phyloP scores from a whole-genome alignment of 1,140 invertebrate species.

The Cyclina sinensis region DNA sequence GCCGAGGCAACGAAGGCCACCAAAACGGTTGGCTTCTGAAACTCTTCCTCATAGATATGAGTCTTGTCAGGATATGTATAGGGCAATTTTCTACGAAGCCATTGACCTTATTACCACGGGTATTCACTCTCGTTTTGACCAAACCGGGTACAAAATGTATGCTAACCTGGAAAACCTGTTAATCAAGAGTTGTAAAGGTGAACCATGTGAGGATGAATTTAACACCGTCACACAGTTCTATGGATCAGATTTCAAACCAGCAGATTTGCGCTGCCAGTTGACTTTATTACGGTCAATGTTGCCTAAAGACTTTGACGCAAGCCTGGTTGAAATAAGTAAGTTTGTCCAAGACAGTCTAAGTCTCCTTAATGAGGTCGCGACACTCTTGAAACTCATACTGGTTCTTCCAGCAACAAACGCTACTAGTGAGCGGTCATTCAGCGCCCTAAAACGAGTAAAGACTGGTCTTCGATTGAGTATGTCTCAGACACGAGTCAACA shows the following conservation, averaged over 20 bases:
- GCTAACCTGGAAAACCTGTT: background rate
- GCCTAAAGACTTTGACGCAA: background rate
- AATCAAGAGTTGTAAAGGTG: background rate
- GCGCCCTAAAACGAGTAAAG: slow-evolving; percentile 15
- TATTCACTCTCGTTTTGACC: background rate
- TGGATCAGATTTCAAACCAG: background rate
- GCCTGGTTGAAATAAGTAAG: background rate
- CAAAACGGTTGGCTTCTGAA: slow-evolving; percentile 5
- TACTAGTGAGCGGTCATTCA: slow-evolving; percentile 41
- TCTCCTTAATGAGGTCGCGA: background rate
- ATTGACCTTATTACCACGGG: background rate
- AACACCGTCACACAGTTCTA: background rate
- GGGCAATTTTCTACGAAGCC: too few relatives aligned
- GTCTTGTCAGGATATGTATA: background rate
- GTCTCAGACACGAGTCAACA: slow-evolving; percentile 24
- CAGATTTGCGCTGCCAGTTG: background rate
- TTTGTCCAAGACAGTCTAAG: background rate
- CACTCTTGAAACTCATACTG: slow-evolving; percentile 25
- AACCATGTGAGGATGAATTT: background rate
- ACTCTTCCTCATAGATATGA: background rate
- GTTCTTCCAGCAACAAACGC: slow-evolving; percentile 49
- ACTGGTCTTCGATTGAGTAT: background rate
- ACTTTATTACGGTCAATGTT: background rate
- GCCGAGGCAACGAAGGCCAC: slow-evolving; percentile 1
- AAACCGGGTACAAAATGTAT: background rate